Percentiles rank a stretch among this genome's conserved stretches.
Evolutionary conservation across 2,113 vertebrate genomes (phyloP).

Genomic region (Narcine bancroftii): DNA sequence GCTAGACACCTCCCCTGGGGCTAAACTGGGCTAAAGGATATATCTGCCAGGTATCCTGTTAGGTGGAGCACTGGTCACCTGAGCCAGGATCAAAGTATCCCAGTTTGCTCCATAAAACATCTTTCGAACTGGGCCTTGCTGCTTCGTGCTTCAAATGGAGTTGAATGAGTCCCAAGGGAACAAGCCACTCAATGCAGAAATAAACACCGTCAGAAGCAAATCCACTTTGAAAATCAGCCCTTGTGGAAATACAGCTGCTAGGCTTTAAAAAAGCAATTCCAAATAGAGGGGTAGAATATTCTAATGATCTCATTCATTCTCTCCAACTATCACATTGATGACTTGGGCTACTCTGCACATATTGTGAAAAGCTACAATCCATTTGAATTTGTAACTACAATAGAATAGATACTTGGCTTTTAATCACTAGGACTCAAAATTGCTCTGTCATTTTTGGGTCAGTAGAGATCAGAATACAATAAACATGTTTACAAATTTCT

Average conservation of each 20-base stretch:
- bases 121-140: slow-evolving; percentile 59
- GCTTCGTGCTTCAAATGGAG: slow-evolving; percentile 65
- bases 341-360: neutral
- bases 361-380: neutral
- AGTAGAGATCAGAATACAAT: neutral
- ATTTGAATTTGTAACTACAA: neutral
- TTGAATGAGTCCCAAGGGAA: slow-evolving; percentile 65
- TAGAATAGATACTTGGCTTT: neutral
- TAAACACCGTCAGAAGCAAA: slow-evolving; percentile 50
- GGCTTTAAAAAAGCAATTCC: neutral
- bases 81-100: slow-evolving; percentile 80
- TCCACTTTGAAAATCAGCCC: slow-evolving; percentile 24
- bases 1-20: slow-evolving; percentile 80
- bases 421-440: neutral
- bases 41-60: slow-evolving; percentile 59
- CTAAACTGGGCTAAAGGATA: slow-evolving; percentile 60
- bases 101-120: slow-evolving; percentile 43
- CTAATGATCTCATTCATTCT: slow-evolving; percentile 21
- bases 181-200: slow-evolving; percentile 62
- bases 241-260: slow-evolving; percentile 4
- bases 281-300: neutral
- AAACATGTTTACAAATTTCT: neutral
- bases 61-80: slow-evolving; percentile 74
- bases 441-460: neutral
- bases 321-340: neutral